phyloP scores from a whole-genome alignment of 2,797 vertebrate genomes.

The Takifugu rubripes region DNA sequence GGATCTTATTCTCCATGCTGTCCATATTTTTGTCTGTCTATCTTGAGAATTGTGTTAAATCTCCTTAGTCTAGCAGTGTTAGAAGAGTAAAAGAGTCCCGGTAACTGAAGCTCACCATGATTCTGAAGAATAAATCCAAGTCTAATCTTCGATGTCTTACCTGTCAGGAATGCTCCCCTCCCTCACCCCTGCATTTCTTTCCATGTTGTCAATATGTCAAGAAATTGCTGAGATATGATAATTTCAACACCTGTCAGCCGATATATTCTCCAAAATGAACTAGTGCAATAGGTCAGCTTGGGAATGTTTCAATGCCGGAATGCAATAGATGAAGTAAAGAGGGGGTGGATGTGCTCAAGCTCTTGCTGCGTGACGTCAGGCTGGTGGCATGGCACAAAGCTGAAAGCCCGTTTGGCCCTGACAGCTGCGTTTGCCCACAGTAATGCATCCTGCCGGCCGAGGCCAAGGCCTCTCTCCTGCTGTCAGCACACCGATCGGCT shows the following conservation, averaged over 20 bases:
- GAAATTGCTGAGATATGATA: slow-evolving; percentile 67
- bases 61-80: slow-evolving; percentile 70
- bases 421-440: slow-evolving; percentile 74
- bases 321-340: slow-evolving; percentile 63
- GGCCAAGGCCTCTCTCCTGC: slow-evolving; percentile 70
- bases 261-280: slow-evolving; percentile 53
- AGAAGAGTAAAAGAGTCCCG: slow-evolving; percentile 66
- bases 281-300: too few species aligned
- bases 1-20: slow-evolving; percentile 75
- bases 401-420: slow-evolving; percentile 67
- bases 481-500: slow-evolving; percentile 74
- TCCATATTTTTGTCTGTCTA: slow-evolving; percentile 75
- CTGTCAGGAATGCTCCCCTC: slow-evolving; percentile 67
- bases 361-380: slow-evolving; percentile 67
- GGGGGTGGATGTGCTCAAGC: slow-evolving; percentile 52
- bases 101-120: slow-evolving; percentile 61
- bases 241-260: slow-evolving; percentile 71
- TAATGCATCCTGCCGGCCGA: slow-evolving; percentile 63
- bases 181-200: slow-evolving; percentile 49
- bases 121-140: slow-evolving; percentile 66
- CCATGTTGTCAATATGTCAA: slow-evolving; percentile 66
- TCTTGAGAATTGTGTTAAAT: slow-evolving; percentile 67
- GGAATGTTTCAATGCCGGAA: slow-evolving; percentile 32
- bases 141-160: slow-evolving; percentile 71
- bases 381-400: slow-evolving; percentile 66